Percentiles rank a stretch among this genome's conserved stretches.
These are phyloP conservation scores for Hydrochoerus hydrochaeris DNA, from an alignment of 2,113 vertebrate species.

Conservation along the genomic window DNA sequence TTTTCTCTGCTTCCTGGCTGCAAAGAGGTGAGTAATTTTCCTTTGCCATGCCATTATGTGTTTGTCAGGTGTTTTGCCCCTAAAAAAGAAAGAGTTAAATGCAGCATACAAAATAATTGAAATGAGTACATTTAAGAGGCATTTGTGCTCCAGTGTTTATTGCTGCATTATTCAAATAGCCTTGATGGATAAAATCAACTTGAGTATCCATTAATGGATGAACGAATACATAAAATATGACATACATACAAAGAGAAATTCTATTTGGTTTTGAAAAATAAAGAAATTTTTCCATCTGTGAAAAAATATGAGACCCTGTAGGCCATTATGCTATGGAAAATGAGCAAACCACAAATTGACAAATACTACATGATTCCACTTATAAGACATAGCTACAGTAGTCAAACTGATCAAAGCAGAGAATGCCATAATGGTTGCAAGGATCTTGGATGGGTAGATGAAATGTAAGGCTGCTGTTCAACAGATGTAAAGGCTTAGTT, in stretches of 20 bases:
- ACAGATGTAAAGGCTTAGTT: neutral
- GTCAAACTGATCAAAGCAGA: neutral
- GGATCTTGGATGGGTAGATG: neutral
- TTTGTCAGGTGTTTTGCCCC: neutral
- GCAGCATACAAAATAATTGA: neutral
- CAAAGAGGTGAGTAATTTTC: neutral
- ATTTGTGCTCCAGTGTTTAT: neutral
- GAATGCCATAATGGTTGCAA: neutral
- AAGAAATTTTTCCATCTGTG: neutral
- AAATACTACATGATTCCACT: neutral
- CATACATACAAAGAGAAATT: neutral
- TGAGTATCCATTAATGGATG: neutral
- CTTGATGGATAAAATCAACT: neutral
- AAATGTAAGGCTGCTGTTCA: neutral
- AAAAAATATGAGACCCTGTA: neutral
- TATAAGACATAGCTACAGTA: neutral
- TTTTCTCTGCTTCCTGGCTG: neutral
- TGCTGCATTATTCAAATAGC: neutral
- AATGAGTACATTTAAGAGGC: neutral
- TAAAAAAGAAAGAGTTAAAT: neutral
- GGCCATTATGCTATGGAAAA: neutral
- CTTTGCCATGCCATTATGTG: neutral
- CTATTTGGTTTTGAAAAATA: neutral
- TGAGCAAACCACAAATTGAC: neutral
- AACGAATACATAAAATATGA: neutral